Evolutionary conservation across 1,140 invertebrate genomes (phyloP).

Genomic region (Oryzaephilus surinamensis): DNA sequence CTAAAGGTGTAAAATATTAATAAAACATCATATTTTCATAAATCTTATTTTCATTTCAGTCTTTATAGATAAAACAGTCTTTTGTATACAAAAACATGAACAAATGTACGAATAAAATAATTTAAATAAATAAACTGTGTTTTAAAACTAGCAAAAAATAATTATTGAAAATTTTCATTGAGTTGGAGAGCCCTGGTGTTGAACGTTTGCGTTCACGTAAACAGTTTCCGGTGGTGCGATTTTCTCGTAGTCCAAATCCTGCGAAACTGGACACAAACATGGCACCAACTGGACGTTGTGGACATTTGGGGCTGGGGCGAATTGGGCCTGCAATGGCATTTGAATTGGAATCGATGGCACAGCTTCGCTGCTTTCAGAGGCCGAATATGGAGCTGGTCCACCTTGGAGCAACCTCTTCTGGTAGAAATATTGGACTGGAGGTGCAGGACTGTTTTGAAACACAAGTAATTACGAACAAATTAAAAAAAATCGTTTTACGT

Average conservation of each 20-base stretch:
- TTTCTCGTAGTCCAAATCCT: constrained; percentile 7
- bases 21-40: no score
- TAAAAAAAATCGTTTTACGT: constrained; percentile 2
- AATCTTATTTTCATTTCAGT: no score
- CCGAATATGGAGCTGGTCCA: not conserved
- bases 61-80: no score
- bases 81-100: no score
- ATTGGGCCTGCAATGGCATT: constrained; percentile 7
- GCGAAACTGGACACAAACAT: constrained; percentile 43
- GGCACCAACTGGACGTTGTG: constrained; percentile 41
- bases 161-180: no score
- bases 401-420: constrained; percentile 4
- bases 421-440: constrained; percentile 2
- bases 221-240: constrained; percentile 1
- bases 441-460: constrained; percentile 1
- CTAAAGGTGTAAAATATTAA: no score
- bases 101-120: no score
- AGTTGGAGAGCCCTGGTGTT: no score
- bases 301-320: constrained; percentile 1
- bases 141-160: no score
- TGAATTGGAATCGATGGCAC: constrained; percentile 6
- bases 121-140: no score
- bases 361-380: not conserved
- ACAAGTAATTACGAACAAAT: not conserved
- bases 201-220: not conserved